These are phyloP conservation scores for Heliconius ethilla DNA, from an alignment of 2,888 invertebrate genomes.

Conservation along the genomic window DNA sequence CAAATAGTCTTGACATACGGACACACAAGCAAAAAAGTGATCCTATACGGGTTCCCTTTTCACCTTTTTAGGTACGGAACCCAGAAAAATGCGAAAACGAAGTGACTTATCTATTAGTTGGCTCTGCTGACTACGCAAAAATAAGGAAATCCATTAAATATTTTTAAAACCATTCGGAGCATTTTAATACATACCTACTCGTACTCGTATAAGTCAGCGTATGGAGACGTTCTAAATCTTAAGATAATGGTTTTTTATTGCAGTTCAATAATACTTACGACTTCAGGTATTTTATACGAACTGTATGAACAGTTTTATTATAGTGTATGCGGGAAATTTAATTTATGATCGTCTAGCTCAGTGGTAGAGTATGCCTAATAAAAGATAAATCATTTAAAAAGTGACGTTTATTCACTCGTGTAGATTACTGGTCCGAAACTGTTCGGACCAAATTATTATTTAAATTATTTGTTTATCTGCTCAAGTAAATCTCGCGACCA, in stretches of 20 bases:
- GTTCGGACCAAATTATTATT: no score
- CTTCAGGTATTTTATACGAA: conserved; percentile 15
- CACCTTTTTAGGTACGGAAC: no score
- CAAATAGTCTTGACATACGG: no score
- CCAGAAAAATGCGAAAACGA: no score
- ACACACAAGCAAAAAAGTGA: no score
- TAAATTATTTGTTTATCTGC: no score
- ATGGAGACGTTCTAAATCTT: conserved; percentile 21
- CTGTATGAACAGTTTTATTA: conserved; percentile 22
- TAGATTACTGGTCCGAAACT: no score
- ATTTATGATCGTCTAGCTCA: conserved; percentile 7
- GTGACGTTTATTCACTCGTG: no score
- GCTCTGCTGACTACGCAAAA: no score
- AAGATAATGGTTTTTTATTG: conserved; percentile 19
- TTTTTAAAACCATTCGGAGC: not conserved
- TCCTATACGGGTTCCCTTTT: no score
- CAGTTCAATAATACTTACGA: conserved; percentile 22
- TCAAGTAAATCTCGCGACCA: no score
- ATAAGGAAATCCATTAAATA: not conserved
- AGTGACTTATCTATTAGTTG: no score
- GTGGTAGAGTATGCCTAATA: not conserved
- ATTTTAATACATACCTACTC: not conserved
- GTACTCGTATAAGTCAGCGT: not conserved
- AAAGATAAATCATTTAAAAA: not conserved
- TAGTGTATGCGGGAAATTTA: not conserved